A percentile compares a stretch with the other conserved stretches of the same genome.
phyloP scores from a whole-genome alignment of 1,140 invertebrate species.

The Caenorhabditis inopinata region DNA sequence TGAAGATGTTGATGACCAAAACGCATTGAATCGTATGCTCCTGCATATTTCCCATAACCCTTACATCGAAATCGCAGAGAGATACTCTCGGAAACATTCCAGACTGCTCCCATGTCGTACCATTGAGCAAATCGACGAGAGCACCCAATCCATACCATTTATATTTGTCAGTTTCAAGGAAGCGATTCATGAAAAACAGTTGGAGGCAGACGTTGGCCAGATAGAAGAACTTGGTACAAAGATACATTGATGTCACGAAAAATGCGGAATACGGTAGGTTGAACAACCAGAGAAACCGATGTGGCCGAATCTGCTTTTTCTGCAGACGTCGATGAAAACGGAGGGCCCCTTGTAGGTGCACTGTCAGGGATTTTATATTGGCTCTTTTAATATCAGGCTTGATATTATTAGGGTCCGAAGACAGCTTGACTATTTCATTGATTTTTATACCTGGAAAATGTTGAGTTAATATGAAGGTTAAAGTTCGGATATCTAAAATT shows the following conservation, averaged over 20 bases:
- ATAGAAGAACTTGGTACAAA: conserved; percentile 49
- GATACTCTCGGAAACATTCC: conserved; percentile 68
- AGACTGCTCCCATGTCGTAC: conserved; percentile 56
- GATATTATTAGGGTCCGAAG: conserved; percentile 52
- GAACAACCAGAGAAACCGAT: conserved; percentile 48
- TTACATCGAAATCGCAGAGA: conserved; percentile 69
- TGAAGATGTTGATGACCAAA: conserved; percentile 70
- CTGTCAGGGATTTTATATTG: conserved; percentile 49
- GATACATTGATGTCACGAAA: conserved; percentile 49
- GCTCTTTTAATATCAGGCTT: conserved; percentile 53
- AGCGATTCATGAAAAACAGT: conserved; percentile 49
- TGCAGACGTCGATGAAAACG: conserved; percentile 50
- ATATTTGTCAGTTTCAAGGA: conserved; percentile 49
- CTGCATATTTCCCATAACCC: conserved; percentile 65
- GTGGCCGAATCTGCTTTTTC: conserved; percentile 51
- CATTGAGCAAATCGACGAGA: conserved; percentile 43
- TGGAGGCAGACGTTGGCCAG: conserved; percentile 48
- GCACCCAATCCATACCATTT: conserved; percentile 50
- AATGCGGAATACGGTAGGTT: conserved; percentile 52
- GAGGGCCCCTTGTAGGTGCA: conserved; percentile 49
- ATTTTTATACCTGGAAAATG: conserved; percentile 49
- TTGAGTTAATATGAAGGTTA: background rate
- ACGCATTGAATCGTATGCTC: conserved; percentile 70
- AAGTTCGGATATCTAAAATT: too few species aligned
- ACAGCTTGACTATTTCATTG: conserved; percentile 50